Base-by-base conservation (phyloP, 2,888 invertebrate species). In the Slavum lentiscoides region DNA sequence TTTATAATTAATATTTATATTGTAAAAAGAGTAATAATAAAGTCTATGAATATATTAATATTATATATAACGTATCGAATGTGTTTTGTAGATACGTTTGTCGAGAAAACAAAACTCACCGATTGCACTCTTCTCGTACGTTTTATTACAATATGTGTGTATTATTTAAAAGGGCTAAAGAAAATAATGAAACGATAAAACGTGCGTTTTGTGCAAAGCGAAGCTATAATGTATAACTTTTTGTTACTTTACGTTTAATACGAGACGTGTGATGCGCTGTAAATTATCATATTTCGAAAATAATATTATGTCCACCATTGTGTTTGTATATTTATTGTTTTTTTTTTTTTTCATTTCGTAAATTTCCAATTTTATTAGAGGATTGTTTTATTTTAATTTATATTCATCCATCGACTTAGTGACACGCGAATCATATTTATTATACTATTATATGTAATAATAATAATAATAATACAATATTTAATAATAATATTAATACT, bases 291-390 rank as follows among this genome's bases (percentile, higher is more conserved):
- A 69, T 21, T 80, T 64, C 4, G 17, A n/a, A 70, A 72, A 80
- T 64, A 80, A 64, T 72, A 72, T 64, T 49, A 13, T 11, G 64
- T 72, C 80, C 64, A 72, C 64, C 72, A 64, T 55, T 80, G 64
- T 74, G 74, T 75, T 75, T 67, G 67, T 69, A 72, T 80, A 13
- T 15, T 11, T 49, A 13, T 49, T 49, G 11, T 49, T 6, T 39
- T 6, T 39, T 8, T 11, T 72, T 64, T 69, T 80, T 39, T 72
- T 80, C 66, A 39, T 49, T 43, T 72, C 70, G 15, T 80, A 68
- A 68, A 80, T 80, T 72, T 80, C 58, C 80, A 72, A 80, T 80
- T 64, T 77, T 75, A 58, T 58, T 67, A 67, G 67, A n/a, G 55
- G 43, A 21, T 21, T 21, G 21, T 64, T 77, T 72, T 80, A 72